These are phyloP conservation scores for Seriola aureovittata DNA, from an alignment of 2,113 vertebrate species.

Conservation along the genomic window DNA sequence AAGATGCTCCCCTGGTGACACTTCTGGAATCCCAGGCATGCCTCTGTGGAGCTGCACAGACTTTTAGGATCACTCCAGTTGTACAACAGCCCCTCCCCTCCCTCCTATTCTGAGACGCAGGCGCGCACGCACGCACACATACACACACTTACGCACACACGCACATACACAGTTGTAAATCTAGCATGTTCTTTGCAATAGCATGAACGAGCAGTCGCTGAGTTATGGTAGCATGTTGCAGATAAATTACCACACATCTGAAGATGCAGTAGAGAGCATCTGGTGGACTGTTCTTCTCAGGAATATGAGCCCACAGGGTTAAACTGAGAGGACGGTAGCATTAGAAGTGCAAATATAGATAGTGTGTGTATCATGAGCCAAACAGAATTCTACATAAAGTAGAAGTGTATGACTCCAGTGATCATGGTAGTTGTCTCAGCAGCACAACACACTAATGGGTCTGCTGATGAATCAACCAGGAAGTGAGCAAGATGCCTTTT, in stretches of 20 bases:
- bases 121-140: neutral
- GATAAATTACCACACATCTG: constrained; percentile 38
- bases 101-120: constrained; percentile 54
- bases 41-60: constrained; percentile 33
- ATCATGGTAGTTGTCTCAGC: neutral
- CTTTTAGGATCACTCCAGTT: constrained; percentile 57
- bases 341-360: neutral
- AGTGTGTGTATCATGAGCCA: neutral
- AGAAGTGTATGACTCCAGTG: neutral
- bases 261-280: constrained; percentile 26
- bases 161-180: constrained; percentile 55
- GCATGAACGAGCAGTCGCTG: constrained; percentile 30
- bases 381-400: neutral
- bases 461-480: neutral
- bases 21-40: constrained; percentile 76
- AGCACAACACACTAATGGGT: neutral
- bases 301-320: constrained; percentile 23
- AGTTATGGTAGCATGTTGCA: constrained; percentile 26
- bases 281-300: constrained; percentile 9
- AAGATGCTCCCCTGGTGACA: constrained; percentile 66
- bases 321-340: neutral
- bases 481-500: constrained; percentile 3
- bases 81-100: constrained; percentile 30
- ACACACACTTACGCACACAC: constrained; percentile 9
- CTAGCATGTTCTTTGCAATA: constrained; percentile 39